These are phyloP conservation scores for Kradibia gibbosae DNA, from an alignment of 1,140 invertebrate species.

Conservation along the genomic window DNA sequence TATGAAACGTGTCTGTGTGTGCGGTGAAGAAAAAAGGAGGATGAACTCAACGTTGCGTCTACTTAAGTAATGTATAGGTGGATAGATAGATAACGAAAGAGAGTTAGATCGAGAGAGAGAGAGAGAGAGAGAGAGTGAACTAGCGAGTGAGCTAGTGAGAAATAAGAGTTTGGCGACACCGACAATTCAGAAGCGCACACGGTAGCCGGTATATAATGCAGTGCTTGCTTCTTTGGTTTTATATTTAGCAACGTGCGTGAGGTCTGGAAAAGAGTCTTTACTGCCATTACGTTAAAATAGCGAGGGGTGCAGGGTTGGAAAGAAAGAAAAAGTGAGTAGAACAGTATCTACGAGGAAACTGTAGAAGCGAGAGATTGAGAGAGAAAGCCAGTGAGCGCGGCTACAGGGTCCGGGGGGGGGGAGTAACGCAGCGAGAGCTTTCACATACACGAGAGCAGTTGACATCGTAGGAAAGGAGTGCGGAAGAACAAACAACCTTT, in stretches of 20 bases:
- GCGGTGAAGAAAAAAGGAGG: slow-evolving; percentile 11
- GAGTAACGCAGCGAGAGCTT: too few species aligned
- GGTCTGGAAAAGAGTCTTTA: slow-evolving; percentile 51
- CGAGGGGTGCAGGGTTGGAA: neutral
- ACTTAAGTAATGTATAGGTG: too few species aligned
- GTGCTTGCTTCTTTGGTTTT: slow-evolving; percentile 62
- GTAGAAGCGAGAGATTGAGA: neutral
- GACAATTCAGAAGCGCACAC: slow-evolving; percentile 58
- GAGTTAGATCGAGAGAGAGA: neutral
- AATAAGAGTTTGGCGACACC: slow-evolving; percentile 56
- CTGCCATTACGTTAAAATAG: slow-evolving; percentile 55
- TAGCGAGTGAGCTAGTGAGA: neutral
- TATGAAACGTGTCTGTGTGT: slow-evolving; percentile 40
- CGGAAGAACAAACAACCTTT: slow-evolving; percentile 52
- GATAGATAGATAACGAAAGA: too few species aligned
- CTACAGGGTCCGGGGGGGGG: too few species aligned
- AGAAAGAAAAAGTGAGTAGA: neutral
- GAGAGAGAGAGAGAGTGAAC: slow-evolving; percentile 14
- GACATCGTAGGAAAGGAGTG: neutral
- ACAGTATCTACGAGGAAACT: neutral
- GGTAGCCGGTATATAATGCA: slow-evolving; percentile 51
- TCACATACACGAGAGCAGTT: neutral
- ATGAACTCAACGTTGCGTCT: slow-evolving; percentile 54
- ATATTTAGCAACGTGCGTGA: slow-evolving; percentile 65
- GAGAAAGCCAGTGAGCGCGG: too few species aligned